A percentile compares a stretch with the other conserved stretches of the same genome.
Conservation (phyloP, 1,140 invertebrate genomes). For the Ridgeia piscesae region DNA sequence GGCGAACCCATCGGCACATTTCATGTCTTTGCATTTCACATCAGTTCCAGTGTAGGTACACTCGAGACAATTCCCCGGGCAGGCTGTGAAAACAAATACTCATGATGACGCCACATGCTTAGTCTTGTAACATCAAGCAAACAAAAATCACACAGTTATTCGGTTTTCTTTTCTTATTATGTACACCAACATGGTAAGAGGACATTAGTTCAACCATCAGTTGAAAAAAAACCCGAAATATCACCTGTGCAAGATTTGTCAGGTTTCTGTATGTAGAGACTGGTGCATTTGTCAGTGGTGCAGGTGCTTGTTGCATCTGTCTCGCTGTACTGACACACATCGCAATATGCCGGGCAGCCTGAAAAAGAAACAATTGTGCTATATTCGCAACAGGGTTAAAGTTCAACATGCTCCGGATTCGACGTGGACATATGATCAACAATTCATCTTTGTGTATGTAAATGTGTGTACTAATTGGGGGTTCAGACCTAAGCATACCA, state of each 20-base stretch:
- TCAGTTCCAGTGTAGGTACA: background rate
- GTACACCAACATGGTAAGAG: too few species aligned
- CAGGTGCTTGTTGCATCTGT: background rate
- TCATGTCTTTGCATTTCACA: background rate
- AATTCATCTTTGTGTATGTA: background rate
- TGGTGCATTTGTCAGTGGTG: background rate
- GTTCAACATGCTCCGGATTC: too few species aligned
- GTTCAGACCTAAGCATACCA: too few species aligned
- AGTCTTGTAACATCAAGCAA: too few species aligned
- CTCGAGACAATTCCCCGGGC: background rate
- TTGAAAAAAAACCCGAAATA: too few species aligned
- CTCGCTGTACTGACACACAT: background rate
- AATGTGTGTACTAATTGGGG: background rate
- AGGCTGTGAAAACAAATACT: background rate
- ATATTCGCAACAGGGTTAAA: too few species aligned
- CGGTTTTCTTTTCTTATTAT: too few species aligned
- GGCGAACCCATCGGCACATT: background rate
- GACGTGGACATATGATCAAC: background rate
- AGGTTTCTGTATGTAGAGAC: background rate
- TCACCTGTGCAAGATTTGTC: background rate
- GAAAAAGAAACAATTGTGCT: background rate
- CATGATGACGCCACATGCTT: too few species aligned
- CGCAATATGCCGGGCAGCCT: background rate
- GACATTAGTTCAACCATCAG: too few species aligned
- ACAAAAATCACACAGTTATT: too few species aligned